Base-by-base conservation (phyloP, 2,797 vertebrate genomes). In the Bucorvus abyssinicus region DNA sequence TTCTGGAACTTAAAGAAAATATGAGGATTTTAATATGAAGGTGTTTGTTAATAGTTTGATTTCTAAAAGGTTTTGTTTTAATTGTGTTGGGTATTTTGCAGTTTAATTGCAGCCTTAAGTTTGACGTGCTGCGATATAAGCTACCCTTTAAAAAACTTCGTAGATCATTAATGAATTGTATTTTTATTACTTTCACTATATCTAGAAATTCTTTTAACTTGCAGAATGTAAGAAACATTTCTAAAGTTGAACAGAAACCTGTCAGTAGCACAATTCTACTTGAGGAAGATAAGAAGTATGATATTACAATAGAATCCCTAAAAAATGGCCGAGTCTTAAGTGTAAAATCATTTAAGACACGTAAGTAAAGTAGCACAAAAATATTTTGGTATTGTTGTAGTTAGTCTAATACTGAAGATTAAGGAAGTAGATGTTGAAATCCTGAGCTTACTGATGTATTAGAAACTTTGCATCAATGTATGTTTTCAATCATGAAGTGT, bases 261-360 rank as follows among this genome's bases (percentile, higher is more conserved):
- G 90, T 97, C 77, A 97, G 96, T 83, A 98, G 98, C 92, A 96
- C 95, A 92, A 47, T 98, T 90, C 92, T 87, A 14, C 68, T 98
- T 40, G 97, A 98, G 36, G 96, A 98, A 94, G 97, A 93, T 34
- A 94, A 95, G 84, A 97, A 97, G 38, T 98, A 98, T 95, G 87
- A 97, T 69, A 82, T 99, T 75, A 97, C 95, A 32, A 81, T 99
- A 97, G 96, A 97, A 89, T 98, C 98, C 20, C n/a, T 97, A 56
- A 98, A 97, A 96, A 90, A 97, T 87, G 97, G 95, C 47, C 84
- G 40, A 75, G 75, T 96, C 85, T 89, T 98, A 79, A 93, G 96
- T 67, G 68, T 90, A 78, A 98, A 98, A 94, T 97, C 97, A 52
- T 98, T 99, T 97, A 93, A 97, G 71, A 98, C 98, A 49, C 22